These are phyloP conservation scores for Gymnogyps californianus DNA, from an alignment of 2,113 vertebrate genomes.

Conservation along the genomic window DNA sequence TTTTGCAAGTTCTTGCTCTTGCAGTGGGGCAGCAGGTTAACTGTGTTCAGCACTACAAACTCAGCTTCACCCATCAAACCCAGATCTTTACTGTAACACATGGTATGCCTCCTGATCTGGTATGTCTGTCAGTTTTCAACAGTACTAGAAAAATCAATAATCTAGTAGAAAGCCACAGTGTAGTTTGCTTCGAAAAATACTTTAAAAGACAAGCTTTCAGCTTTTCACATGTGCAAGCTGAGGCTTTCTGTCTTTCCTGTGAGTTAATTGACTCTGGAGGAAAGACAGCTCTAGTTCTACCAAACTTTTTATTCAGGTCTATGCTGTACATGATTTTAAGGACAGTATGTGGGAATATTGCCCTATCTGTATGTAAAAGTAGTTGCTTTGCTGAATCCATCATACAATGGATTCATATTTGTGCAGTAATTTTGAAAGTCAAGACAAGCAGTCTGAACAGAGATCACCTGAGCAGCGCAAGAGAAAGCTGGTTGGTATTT, in stretches of 20 bases:
- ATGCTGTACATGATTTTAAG: neutral
- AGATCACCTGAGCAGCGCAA: neutral
- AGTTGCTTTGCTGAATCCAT: neutral
- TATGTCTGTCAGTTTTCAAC: neutral
- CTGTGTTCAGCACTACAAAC: neutral
- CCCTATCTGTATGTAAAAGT: neutral
- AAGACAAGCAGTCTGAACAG: neutral
- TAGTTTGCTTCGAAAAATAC: neutral
- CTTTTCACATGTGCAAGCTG: neutral
- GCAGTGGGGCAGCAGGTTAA: neutral
- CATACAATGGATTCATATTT: neutral
- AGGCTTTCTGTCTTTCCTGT: neutral
- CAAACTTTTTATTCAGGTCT: neutral
- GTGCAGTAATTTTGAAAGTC: neutral
- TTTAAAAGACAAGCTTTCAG: neutral
- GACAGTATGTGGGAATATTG: neutral
- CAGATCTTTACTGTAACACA: neutral
- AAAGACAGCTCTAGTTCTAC: neutral
- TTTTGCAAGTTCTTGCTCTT: neutral
- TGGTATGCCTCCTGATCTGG: neutral
- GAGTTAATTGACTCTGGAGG: neutral
- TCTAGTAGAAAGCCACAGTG: neutral
- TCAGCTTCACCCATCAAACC: neutral
- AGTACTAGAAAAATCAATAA: neutral
- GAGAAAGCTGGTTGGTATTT: neutral